Conservation (phyloP, 2,888 invertebrate genomes). For the Plebejus melissa region DNA sequence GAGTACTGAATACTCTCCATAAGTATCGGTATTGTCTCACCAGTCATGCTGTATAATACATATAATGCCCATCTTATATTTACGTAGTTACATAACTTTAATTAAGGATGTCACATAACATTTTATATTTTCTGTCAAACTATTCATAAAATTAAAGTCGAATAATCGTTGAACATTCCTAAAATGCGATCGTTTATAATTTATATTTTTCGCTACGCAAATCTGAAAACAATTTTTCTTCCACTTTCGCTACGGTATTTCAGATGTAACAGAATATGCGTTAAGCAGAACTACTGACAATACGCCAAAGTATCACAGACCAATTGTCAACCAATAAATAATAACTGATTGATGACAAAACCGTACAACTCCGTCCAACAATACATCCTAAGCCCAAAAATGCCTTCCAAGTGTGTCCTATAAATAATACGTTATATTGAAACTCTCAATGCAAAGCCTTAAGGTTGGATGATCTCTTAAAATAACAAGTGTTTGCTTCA, state of each 20-base stretch:
- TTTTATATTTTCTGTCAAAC: no score
- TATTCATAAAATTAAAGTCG: no score
- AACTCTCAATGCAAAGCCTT: conserved; percentile 69
- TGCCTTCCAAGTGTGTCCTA: conserved; percentile 74
- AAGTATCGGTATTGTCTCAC: no score
- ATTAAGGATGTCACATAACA: no score
- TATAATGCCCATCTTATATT: not conserved
- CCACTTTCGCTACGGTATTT: not conserved
- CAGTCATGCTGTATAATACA: no score
- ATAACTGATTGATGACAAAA: conserved; percentile 61
- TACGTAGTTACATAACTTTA: no score
- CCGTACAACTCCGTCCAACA: conserved; percentile 49
- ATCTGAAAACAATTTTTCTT: conserved; percentile 1
- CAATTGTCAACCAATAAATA: conserved; percentile 60
- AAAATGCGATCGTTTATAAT: not conserved
- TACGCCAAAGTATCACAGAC: conserved; percentile 46
- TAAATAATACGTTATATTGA: conserved; percentile 77
- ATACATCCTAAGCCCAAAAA: conserved; percentile 58
- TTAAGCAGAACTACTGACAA: conserved; percentile 3
- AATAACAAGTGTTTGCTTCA: conserved; percentile 81
- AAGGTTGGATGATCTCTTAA: conserved; percentile 79
- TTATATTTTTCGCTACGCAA: not conserved
- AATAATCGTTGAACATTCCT: no score
- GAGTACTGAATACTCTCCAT: no score
- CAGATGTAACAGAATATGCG: conserved; percentile 32